Evolutionary conservation across 2,888 invertebrate genomes (phyloP).

Genomic region (Cylindroiulus punctatus): DNA sequence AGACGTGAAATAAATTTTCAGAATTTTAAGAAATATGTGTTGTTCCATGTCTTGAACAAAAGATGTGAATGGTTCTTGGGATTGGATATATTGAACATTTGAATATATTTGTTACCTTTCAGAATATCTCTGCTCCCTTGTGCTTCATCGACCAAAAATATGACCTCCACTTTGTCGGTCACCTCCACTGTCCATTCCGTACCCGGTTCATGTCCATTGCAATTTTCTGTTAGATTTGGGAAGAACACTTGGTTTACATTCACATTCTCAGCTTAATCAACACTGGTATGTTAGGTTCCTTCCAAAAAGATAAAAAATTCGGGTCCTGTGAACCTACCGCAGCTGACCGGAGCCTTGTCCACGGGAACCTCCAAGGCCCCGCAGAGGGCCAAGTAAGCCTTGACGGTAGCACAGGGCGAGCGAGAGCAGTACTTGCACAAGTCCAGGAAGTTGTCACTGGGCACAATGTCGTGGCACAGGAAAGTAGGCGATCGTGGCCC

Average conservation of each 20-base stretch:
- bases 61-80: no score
- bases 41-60: no score
- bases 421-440: background rate
- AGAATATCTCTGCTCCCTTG: background rate
- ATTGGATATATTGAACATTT: background rate
- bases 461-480: background rate
- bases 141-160: conserved; percentile 27
- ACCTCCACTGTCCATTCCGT: background rate
- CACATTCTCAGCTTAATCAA: no score
- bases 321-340: background rate
- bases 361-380: background rate
- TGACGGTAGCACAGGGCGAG: background rate
- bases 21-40: background rate
- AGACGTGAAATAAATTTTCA: background rate
- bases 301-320: no score
- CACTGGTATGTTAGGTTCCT: no score
- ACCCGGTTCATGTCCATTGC: conserved; percentile 7
- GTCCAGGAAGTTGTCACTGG: background rate
- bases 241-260: background rate
- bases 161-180: conserved; percentile 14
- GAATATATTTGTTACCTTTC: background rate
- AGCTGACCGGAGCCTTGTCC: background rate
- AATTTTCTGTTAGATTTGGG: background rate
- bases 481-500: background rate
- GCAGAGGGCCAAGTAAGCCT: conserved; percentile 49